These are phyloP conservation scores for Pyralis farinalis DNA, from an alignment of 2,888 invertebrate species.

Conservation along the genomic window DNA sequence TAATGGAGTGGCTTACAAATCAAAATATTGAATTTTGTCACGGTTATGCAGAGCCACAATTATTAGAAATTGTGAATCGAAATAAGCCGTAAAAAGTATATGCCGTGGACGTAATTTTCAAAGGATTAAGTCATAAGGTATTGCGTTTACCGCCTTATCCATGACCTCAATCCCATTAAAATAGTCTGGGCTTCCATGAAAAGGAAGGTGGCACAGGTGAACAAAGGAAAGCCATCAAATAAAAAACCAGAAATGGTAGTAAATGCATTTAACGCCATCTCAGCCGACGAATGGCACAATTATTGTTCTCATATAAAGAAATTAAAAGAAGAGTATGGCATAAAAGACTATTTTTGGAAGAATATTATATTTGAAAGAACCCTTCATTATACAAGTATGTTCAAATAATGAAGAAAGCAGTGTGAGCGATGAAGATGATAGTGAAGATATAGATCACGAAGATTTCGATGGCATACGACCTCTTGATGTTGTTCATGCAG, in stretches of 20 bases:
- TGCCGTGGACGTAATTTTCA: too few species aligned
- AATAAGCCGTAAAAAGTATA: not conserved
- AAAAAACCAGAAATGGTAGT: not conserved
- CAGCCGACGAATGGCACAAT: too few species aligned
- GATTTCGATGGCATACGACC: too few species aligned
- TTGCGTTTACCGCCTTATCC: not conserved
- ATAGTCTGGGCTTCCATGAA: not conserved
- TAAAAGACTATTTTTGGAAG: too few species aligned
- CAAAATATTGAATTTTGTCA: not conserved
- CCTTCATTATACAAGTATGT: too few species aligned
- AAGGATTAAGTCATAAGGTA: not conserved
- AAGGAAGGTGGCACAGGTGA: conserved; percentile 1
- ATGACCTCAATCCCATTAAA: not conserved
- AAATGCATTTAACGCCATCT: not conserved
- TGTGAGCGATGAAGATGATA: too few species aligned
- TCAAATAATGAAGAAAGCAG: too few species aligned
- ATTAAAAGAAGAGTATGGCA: too few species aligned
- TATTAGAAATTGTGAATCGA: not conserved
- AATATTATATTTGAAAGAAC: too few species aligned
- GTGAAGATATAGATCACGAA: too few species aligned
- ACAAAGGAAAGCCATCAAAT: not conserved
- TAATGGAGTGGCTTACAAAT: conserved; percentile 3
- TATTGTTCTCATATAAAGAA: too few species aligned
- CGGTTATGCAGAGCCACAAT: not conserved
- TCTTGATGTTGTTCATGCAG: too few species aligned